A percentile compares a stretch with the other conserved stretches of the same genome.
Conservation (phyloP, 2,888 invertebrate species). For the Lepidochrysops patricia region DNA sequence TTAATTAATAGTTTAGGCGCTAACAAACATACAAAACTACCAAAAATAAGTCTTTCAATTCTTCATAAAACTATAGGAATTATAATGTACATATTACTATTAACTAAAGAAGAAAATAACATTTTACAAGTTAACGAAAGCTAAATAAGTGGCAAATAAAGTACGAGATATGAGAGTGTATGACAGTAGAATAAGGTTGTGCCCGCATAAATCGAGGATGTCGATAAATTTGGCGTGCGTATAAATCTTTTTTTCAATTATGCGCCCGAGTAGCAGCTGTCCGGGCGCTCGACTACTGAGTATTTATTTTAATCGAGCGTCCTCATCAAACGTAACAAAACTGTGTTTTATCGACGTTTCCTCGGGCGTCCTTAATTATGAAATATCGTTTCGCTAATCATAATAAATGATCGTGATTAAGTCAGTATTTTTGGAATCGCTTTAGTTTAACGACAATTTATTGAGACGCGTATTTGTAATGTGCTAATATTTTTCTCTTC, state of each 20-base stretch:
- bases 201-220: constrained; percentile 48
- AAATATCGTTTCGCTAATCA: constrained; percentile 33
- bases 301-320: constrained; percentile 68
- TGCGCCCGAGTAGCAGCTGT: constrained; percentile 64
- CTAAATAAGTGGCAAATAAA: neutral
- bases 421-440: neutral
- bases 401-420: constrained; percentile 8
- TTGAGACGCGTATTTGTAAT: neutral
- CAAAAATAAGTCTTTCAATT: too few relatives aligned
- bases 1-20: too few relatives aligned
- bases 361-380: constrained; percentile 44
- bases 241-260: constrained; percentile 73
- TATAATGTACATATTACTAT: too few relatives aligned
- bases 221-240: constrained; percentile 69
- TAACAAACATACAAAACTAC: neutral
- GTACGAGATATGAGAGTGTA: neutral
- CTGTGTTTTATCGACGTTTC: constrained; percentile 50
- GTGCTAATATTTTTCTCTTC: neutral
- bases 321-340: constrained; percentile 42
- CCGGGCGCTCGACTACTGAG: constrained; percentile 50
- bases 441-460: neutral
- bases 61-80: too few relatives aligned
- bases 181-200: constrained; percentile 11
- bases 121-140: neutral
- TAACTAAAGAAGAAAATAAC: neutral